Evolutionary conservation across 1,140 invertebrate genomes (phyloP).

Genomic region (Conus betulinus): DNA sequence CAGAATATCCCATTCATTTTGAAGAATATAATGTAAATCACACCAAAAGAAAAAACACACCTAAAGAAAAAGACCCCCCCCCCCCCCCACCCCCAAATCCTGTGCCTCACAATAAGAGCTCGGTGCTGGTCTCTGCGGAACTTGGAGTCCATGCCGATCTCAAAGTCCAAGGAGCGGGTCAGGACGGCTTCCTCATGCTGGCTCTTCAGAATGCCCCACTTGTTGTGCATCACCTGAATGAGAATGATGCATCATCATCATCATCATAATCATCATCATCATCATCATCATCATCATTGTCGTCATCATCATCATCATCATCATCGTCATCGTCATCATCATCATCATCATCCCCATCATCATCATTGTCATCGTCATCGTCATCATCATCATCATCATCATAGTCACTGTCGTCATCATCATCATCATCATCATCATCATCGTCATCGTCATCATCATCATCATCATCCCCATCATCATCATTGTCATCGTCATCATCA

Average conservation of each 20-base stretch:
- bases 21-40: too few species aligned
- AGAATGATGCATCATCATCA: too few species aligned
- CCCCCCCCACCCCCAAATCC: background rate
- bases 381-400: slow-evolving; percentile 22
- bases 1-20: too few species aligned
- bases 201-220: slow-evolving; percentile 65
- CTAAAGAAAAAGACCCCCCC: background rate
- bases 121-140: slow-evolving; percentile 58
- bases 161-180: slow-evolving; percentile 56
- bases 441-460: slow-evolving; percentile 30
- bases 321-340: background rate
- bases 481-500: slow-evolving; percentile 24
- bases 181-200: slow-evolving; percentile 45
- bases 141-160: slow-evolving; percentile 60
- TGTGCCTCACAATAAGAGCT: slow-evolving; percentile 51
- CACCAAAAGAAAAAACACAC: background rate
- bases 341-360: too few species aligned
- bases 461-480: slow-evolving; percentile 24
- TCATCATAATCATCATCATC: too few species aligned
- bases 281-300: too few species aligned
- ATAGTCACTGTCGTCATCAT: slow-evolving; percentile 7
- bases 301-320: too few species aligned
- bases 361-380: background rate
- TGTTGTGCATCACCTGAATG: slow-evolving; percentile 59
- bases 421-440: slow-evolving; percentile 18